These are phyloP conservation scores for Synanthedon formicaeformis DNA, from an alignment of 2,888 invertebrate genomes.

Conservation along the genomic window DNA sequence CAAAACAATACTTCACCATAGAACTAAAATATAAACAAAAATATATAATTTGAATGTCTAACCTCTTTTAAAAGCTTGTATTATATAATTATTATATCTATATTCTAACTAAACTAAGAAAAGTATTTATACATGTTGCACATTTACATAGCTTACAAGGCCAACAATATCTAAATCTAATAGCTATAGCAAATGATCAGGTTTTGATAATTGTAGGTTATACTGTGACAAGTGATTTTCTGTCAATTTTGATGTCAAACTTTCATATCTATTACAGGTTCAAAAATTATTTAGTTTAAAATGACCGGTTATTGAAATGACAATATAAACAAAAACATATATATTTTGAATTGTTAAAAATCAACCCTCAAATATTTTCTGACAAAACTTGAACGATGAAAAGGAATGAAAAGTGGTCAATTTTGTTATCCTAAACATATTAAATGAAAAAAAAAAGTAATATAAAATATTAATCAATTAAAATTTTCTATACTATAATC, in stretches of 20 bases:
- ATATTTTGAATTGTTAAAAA: neutral
- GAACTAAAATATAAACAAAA: slow-evolving; percentile 38
- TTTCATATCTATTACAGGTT: neutral
- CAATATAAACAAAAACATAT: too few species aligned
- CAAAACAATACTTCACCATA: slow-evolving; percentile 53
- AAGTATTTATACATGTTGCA: slow-evolving; percentile 51
- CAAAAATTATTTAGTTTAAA: neutral
- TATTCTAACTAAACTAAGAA: slow-evolving; percentile 30
- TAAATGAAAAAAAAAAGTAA: too few species aligned
- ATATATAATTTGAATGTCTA: slow-evolving; percentile 42
- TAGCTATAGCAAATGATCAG: slow-evolving; percentile 13
- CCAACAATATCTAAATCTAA: slow-evolving; percentile 15
- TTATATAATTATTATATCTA: neutral
- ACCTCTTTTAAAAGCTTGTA: slow-evolving; percentile 13
- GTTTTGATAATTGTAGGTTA: neutral
- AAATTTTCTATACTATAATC: too few species aligned
- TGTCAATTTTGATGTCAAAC: neutral
- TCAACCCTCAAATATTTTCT: neutral
- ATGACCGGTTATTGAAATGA: too few species aligned
- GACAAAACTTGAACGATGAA: too few species aligned
- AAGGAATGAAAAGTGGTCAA: too few species aligned
- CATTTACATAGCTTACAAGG: slow-evolving; percentile 63
- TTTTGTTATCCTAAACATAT: too few species aligned
- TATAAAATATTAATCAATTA: too few species aligned
- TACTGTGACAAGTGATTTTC: neutral